Conservation (phyloP, 1,140 invertebrate species). For the Brachionus asplanchnoidis region DNA sequence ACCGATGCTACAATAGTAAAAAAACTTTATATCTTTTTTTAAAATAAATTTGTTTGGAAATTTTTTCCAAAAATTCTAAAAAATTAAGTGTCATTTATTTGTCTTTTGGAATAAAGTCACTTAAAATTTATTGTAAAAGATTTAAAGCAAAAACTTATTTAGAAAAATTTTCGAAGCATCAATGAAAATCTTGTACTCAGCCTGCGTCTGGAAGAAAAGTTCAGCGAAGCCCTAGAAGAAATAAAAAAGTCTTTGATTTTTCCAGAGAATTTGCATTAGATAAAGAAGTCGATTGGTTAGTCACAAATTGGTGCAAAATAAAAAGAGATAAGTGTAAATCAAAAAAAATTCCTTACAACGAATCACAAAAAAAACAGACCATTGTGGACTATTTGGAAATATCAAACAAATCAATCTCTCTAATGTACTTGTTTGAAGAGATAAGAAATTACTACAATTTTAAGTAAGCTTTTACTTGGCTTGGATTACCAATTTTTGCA, state of each 20-base stretch:
- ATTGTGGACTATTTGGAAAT: conserved; percentile 6
- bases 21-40: not conserved
- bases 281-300: not conserved
- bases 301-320: conserved; percentile 36
- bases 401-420: not conserved
- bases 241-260: not conserved
- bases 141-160: not conserved
- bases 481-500: not conserved
- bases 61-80: not conserved
- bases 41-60: too few relatives aligned
- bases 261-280: not conserved
- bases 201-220: conserved; percentile 24
- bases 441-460: conserved; percentile 21
- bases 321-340: conserved; percentile 18
- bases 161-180: conserved; percentile 28
- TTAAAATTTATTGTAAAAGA: not conserved
- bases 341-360: not conserved
- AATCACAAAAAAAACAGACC: not conserved
- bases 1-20: not conserved
- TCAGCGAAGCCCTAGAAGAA: not conserved
- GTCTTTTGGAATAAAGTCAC: too few relatives aligned
- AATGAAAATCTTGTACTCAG: conserved; percentile 25
- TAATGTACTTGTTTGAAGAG: not conserved
- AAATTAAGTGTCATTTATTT: not conserved
- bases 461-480: not conserved